A percentile compares a stretch with the other conserved stretches of the same genome.
These are phyloP conservation scores for crab-eating macaque (Macaca fascicularis) DNA, from an alignment of 2,113 vertebrate genomes.

Conservation along the genomic window DNA sequence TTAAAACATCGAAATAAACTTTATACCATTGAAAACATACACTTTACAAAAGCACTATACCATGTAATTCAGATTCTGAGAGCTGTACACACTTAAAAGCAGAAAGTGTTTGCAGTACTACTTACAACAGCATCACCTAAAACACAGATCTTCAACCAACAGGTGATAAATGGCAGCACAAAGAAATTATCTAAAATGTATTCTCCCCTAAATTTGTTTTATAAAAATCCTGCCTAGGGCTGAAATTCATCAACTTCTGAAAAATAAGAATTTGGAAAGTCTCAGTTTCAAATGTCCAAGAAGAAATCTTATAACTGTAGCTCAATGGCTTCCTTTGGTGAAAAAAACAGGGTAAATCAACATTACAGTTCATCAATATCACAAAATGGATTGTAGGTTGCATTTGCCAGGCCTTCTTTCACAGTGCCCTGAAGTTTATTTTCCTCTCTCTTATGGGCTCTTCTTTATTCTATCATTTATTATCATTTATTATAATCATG, in stretches of 20 bases:
- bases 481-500: neutral
- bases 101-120: neutral
- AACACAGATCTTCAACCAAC: neutral
- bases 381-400: neutral
- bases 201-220: neutral
- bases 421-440: neutral
- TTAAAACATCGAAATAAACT: conserved; percentile 23
- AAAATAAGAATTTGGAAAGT: conserved; percentile 27
- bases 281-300: neutral
- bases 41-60: neutral
- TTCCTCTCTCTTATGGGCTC: neutral
- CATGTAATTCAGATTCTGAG: neutral
- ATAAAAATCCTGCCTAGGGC: neutral
- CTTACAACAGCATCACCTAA: neutral
- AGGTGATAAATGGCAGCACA: neutral
- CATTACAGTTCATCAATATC: neutral
- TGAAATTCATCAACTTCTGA: neutral
- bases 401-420: neutral
- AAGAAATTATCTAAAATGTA: neutral
- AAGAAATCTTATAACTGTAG: neutral
- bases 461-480: neutral
- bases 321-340: neutral
- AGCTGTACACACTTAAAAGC: neutral
- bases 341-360: neutral
- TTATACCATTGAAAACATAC: neutral